Conservation (phyloP, 1,140 invertebrate genomes). For the Drosophila parvula region DNA sequence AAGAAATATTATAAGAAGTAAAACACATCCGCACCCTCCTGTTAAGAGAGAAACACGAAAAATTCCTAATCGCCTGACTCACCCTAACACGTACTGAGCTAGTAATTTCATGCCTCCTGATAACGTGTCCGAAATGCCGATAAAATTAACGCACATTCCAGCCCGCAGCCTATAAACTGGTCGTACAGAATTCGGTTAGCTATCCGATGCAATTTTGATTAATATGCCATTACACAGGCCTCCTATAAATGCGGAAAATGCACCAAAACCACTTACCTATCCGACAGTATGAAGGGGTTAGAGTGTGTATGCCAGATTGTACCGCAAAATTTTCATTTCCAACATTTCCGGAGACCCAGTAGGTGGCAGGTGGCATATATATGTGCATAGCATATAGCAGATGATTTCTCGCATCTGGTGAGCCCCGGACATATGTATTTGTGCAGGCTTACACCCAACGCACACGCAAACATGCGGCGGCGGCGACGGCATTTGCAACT, state of each 20-base stretch:
- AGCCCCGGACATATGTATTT: constrained; percentile 37
- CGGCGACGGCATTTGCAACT: constrained; percentile 24
- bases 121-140: constrained; percentile 16
- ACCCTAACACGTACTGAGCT: constrained; percentile 2
- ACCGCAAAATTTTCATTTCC: constrained; percentile 76
- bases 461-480: constrained; percentile 25
- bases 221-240: constrained; percentile 52
- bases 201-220: constrained; percentile 71
- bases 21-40: not conserved
- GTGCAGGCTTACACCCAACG: constrained; percentile 3
- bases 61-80: not conserved
- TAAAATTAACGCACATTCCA: constrained; percentile 8
- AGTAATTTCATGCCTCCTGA: constrained; percentile 11
- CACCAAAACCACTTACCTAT: constrained; percentile 15
- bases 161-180: constrained; percentile 23
- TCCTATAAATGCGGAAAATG: constrained; percentile 4
- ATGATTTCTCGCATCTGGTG: constrained; percentile 53
- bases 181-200: constrained; percentile 34
- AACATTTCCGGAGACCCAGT: constrained; percentile 58
- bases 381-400: constrained; percentile 1
- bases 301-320: constrained; percentile 27
- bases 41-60: too few species aligned
- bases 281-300: constrained; percentile 3
- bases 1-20: not conserved
- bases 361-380: constrained; percentile 33